A percentile compares a stretch with the other conserved stretches of the same genome.
Evolutionary conservation across 2,888 invertebrate genomes (phyloP).

Genomic region (Watsonalla cultraria): DNA sequence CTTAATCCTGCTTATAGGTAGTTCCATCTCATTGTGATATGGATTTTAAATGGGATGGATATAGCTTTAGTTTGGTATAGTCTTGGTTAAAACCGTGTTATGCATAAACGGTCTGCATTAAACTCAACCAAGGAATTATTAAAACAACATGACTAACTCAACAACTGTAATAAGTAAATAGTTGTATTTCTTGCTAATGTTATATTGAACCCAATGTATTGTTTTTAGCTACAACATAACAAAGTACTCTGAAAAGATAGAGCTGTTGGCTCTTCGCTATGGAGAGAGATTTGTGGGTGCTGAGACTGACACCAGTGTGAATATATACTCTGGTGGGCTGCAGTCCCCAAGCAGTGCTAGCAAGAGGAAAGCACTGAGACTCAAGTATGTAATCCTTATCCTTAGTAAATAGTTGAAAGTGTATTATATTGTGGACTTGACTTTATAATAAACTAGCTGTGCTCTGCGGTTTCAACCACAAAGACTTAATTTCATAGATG

Average conservation of each 20-base stretch:
- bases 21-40: too few relatives aligned
- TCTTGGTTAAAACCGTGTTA: too few relatives aligned
- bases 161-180: too few relatives aligned
- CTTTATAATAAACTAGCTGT: not conserved
- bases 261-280: slow-evolving; percentile 81
- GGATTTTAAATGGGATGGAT: too few relatives aligned
- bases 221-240: slow-evolving; percentile 84
- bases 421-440: not conserved
- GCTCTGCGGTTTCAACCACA: too few relatives aligned
- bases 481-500: too few relatives aligned
- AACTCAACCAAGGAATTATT: too few relatives aligned
- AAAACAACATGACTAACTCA: too few relatives aligned
- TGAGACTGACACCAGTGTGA: slow-evolving; percentile 84
- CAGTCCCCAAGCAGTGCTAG: slow-evolving; percentile 81
- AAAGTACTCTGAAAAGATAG: slow-evolving; percentile 83
- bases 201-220: slow-evolving; percentile 2
- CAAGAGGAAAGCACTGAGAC: slow-evolving; percentile 77
- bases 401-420: not conserved
- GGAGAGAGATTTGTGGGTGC: slow-evolving; percentile 85
- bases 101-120: too few relatives aligned
- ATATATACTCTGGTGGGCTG: slow-evolving; percentile 76
- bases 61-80: too few relatives aligned
- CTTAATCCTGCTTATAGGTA: too few relatives aligned
- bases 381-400: slow-evolving; percentile 60
- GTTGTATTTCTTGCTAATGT: too few relatives aligned